These are phyloP conservation scores for Epinotia demarniana DNA, from an alignment of 2,888 invertebrate species.

Conservation along the genomic window DNA sequence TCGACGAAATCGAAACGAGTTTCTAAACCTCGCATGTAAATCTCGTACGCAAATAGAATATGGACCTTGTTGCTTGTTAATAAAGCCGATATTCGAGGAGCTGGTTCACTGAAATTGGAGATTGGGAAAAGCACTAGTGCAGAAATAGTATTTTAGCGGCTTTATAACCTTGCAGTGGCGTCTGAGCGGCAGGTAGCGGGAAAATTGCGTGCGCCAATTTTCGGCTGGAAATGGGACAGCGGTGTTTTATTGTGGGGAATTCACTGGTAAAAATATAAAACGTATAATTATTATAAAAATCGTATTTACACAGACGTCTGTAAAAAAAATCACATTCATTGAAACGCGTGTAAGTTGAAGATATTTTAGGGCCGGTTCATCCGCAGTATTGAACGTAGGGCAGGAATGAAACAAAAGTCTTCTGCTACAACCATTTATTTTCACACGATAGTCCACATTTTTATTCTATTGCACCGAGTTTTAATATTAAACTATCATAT, in stretches of 20 bases:
- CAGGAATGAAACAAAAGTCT: too few species aligned
- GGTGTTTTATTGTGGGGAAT: slow-evolving; percentile 4
- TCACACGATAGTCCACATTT: too few species aligned
- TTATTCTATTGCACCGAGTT: too few species aligned
- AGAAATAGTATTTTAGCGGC: slow-evolving; percentile 32
- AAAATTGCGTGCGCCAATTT: slow-evolving; percentile 24
- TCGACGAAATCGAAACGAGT: slow-evolving; percentile 29
- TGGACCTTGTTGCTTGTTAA: not conserved
- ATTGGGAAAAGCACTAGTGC: slow-evolving; percentile 14
- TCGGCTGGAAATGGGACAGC: slow-evolving; percentile 8
- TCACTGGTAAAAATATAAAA: not conserved
- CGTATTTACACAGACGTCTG: too few species aligned
- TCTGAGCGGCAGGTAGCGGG: slow-evolving; percentile 12
- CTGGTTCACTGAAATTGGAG: not conserved
- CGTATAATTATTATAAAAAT: too few species aligned
- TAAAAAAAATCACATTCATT: too few species aligned
- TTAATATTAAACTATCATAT: too few species aligned
- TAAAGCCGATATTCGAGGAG: not conserved
- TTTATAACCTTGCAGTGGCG: slow-evolving; percentile 31
- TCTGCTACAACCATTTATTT: too few species aligned
- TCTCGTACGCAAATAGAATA: not conserved
- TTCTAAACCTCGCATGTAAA: slow-evolving; percentile 14
- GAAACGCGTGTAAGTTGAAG: too few species aligned
- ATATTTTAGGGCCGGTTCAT: too few species aligned
- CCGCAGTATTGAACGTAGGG: too few species aligned